phyloP scores from a whole-genome alignment of 1,140 invertebrate species.

The Drosophila nikananu region DNA sequence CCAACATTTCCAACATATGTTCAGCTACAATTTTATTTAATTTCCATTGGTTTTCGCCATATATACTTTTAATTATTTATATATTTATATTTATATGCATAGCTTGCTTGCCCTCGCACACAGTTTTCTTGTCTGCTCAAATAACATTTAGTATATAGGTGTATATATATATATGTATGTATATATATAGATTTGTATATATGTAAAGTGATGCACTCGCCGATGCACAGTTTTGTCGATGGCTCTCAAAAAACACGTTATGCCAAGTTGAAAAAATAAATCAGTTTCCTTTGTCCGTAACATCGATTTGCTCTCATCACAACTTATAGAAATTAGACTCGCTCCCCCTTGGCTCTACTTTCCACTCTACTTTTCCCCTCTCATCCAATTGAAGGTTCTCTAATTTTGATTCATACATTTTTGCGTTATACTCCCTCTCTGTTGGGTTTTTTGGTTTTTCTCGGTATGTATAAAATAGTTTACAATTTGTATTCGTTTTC shows the following conservation, averaged over 20 bases:
- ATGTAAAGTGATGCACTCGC: conserved; percentile 63
- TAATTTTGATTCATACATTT: conserved; percentile 54
- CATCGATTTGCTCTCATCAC: conserved; percentile 72
- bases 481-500: conserved; percentile 70
- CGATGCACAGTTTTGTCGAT: conserved; percentile 53
- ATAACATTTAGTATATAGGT: conserved; percentile 77
- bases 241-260: conserved; percentile 71
- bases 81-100: conserved; percentile 69
- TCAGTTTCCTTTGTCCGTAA: conserved; percentile 76
- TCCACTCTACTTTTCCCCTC: background rate
- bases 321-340: conserved; percentile 80
- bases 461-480: conserved; percentile 80
- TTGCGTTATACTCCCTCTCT: conserved; percentile 17
- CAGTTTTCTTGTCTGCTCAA: conserved; percentile 70
- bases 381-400: conserved; percentile 49
- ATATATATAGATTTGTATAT: conserved; percentile 66
- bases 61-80: conserved; percentile 60
- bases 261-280: conserved; percentile 80
- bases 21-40: conserved; percentile 65
- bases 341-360: conserved; percentile 28
- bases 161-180: conserved; percentile 37
- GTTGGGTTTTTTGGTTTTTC: conserved; percentile 26
- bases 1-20: conserved; percentile 69
- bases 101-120: conserved; percentile 63
- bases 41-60: conserved; percentile 45